These are phyloP conservation scores for Fopius arisanus DNA, from an alignment of 1,140 invertebrate genomes.

Conservation along the genomic window DNA sequence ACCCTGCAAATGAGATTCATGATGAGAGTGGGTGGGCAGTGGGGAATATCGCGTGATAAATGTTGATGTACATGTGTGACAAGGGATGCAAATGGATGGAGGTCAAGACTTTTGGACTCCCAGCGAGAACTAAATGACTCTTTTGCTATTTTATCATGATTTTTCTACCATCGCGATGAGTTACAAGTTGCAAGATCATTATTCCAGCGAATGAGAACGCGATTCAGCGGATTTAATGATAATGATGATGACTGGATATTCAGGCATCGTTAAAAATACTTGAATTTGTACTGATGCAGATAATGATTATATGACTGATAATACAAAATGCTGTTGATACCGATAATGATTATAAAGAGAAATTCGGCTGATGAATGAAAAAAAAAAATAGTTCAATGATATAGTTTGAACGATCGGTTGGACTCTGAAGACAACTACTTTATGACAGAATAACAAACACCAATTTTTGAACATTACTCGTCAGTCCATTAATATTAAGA, in stretches of 20 bases:
- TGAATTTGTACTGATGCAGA: not conserved
- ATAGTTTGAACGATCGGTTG: not conserved
- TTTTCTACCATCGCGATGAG: not conserved
- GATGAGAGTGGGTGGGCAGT: not conserved
- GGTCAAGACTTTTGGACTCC: not conserved
- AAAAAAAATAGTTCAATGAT: too few relatives aligned
- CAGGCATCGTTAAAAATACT: not conserved
- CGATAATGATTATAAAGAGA: not conserved
- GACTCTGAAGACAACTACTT: slow-evolving; percentile 23
- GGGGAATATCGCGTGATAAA: not conserved
- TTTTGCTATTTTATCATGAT: not conserved
- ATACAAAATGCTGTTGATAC: too few relatives aligned
- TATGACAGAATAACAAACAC: slow-evolving; percentile 12
- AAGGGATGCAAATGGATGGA: not conserved
- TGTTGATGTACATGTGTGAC: slow-evolving; percentile 9
- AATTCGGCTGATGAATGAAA: too few relatives aligned
- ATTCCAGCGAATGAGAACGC: not conserved
- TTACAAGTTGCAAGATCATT: not conserved
- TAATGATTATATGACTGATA: too few relatives aligned
- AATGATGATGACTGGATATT: not conserved
- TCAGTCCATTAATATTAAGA: slow-evolving; percentile 20
- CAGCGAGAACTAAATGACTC: slow-evolving; percentile 2
- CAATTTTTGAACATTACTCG: slow-evolving; percentile 20
- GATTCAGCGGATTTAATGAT: not conserved
- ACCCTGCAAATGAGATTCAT: slow-evolving; percentile 18